Base-by-base conservation (phyloP, 2,888 invertebrate genomes). In the Pseudococcus jackbeardsleyi region DNA sequence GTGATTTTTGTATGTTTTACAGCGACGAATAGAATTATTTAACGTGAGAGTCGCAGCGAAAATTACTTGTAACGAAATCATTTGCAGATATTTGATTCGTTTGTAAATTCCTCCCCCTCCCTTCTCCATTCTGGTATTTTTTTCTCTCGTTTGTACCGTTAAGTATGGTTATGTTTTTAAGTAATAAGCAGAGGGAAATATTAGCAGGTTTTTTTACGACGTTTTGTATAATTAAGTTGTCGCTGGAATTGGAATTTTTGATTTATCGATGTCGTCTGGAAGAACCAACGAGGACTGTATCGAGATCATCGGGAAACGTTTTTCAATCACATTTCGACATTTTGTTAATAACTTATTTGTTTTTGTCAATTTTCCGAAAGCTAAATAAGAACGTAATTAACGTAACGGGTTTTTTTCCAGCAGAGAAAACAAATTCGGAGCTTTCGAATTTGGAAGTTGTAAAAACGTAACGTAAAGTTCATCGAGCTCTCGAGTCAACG, bases 31-130 rank as follows among this genome's bases (percentile, higher is more conserved):
- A 17, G 72, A 72, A 72, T 72, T 72, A 72, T 72, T 72, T 33
- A 72, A 72, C 72, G 72, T 9, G 72, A 33, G 72, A 72, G 72
- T 33, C 33, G 72, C n/a, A n/a, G n/a, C 72, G 72, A 72, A 39
- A 72, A 72, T 72, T 72, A 72, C 72, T 72, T 72, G 72, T 72
- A 72, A 72, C 72, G 72, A 72, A 72, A 72, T 72, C 72, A 72
- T 72, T 72, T 72, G 33, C 68, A 72, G 72, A 72, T 39, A 72
- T 39, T 72, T 72, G 72, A 72, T 26, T 72, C 72, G 12, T 72
- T 72, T 72, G 22, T 72, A 33, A n/a, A n/a, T n/a, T n/a, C n/a
- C n/a, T n/a, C n/a, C n/a, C n/a, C n/a, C n/a, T n/a, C n/a, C 33
- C 33, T 72, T 72, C 39, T 72, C 5, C 7, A 8, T 72, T 22